These are phyloP conservation scores for Brachypodius melanocephalos DNA, from an alignment of 2,113 vertebrate genomes.

Conservation along the genomic window DNA sequence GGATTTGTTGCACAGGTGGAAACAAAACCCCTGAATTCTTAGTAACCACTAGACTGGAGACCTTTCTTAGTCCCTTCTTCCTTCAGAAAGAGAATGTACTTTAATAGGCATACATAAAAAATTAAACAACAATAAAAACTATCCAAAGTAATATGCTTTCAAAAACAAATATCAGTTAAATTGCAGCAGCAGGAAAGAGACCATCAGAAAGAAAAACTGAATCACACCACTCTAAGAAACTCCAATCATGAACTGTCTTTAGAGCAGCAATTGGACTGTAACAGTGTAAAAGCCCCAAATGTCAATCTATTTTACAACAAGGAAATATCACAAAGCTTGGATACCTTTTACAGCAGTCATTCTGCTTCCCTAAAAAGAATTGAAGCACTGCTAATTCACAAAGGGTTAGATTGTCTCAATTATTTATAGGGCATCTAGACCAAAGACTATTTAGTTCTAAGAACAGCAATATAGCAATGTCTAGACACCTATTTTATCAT, in stretches of 20 bases:
- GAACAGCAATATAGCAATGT: constrained; percentile 24
- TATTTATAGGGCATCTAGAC: constrained; percentile 21
- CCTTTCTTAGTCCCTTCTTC: not conserved
- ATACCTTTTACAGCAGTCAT: not conserved
- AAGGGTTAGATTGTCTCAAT: not conserved
- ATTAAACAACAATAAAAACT: not conserved
- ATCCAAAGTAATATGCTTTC: not conserved
- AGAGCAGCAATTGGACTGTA: constrained; percentile 55
- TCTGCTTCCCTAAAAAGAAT: constrained; percentile 18
- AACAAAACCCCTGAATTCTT: not conserved
- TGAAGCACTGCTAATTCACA: constrained; percentile 38
- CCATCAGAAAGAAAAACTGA: constrained; percentile 11
- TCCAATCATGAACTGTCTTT: constrained; percentile 1
- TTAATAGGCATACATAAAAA: not conserved
- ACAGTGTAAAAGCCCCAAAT: constrained; percentile 54
- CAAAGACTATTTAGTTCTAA: constrained; percentile 11
- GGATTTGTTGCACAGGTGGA: not conserved
- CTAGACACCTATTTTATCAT: constrained; percentile 33
- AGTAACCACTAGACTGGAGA: not conserved
- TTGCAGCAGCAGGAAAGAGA: not conserved
- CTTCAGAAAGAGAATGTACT: not conserved
- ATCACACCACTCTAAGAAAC: not conserved
- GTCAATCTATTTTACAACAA: constrained; percentile 67
- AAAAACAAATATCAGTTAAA: not conserved
- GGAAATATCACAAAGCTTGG: constrained; percentile 28